Evolutionary conservation across 30 jellyfish, hydroid and myxozoan species (phyloP), one percentile per base, ranked within the genome.

Genomic region (Mastigias papua): DNA sequence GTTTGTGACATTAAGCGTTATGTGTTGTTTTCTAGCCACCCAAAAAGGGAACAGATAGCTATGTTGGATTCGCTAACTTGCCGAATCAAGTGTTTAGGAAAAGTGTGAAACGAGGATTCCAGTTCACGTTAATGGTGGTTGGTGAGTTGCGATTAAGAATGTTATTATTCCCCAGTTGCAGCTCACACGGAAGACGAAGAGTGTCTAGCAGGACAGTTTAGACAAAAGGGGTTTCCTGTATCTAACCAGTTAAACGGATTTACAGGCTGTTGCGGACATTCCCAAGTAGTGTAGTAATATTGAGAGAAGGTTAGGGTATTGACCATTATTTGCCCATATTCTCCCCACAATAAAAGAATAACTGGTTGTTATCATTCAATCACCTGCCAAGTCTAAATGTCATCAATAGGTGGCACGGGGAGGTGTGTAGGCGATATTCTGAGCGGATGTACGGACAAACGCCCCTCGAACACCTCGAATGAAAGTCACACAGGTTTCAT

Each of bases 21-120:
- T 66, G 7, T 32, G 23, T 87, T 66, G 85, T 87, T 49, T 80
- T 80, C 25, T 69, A 93, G 98, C 96, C 98, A 37, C 91, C 96
- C 48, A 93, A 93, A 80, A 93, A 93, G 74, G 97, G 88, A n/a
- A 79, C 91, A 35, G 99, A 95, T 20, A 90, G 78, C 67, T 95
- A 95, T 86, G 99, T 95, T 76, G 99, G 99, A 22, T 95, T 95
- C 65, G 99, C 98, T 33, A 91, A 95, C 71, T 88, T 95, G 28
- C 99, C 99, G 28, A 95, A 95, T 78, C 99, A 95, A 86, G 98
- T 95, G 58, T 95, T 95, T 83, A 86, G 99, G 49, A 86, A 90
- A 90, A 90, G 98, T 76, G 99, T 91, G 33, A 95, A 90, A 81
- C 77, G 93, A 37, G 99, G 99, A 51, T 95, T 95, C 81, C 97